Evolutionary conservation across 92 coral and sea anemone species (phyloP), one percentile per base, ranked within the genome.

Genomic region (Anthopleura xanthogrammica): DNA sequence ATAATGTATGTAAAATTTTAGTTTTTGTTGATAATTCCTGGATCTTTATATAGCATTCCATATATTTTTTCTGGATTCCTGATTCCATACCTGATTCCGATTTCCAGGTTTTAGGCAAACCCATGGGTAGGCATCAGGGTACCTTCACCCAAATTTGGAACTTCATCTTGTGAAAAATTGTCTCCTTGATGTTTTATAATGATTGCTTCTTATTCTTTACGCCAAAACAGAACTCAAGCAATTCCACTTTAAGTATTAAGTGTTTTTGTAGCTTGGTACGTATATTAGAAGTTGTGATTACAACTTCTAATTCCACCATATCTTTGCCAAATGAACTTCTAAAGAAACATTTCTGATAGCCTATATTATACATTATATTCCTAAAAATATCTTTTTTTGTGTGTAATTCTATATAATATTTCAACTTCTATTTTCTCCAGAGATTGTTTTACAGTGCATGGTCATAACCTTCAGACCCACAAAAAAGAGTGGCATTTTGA

Each of bases 171-270:
- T 54, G 58, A 54, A 54, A 12, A 13, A 2, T 54, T 12, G 58
- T 54, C 54, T 29, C 36, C 36, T 29, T 14, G 41, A 42, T 46
- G 50, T 46, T 79, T 79, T 4, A 40, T 41, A 60, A 24, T 23
- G 12, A 9, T 52, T 79, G 41, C 5, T 71, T 57, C 29, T 55
- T 22, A 29, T 40, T 13, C 60, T 77, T 39, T 16, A 22, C 7
- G 60, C 74, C 82, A 79, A 79, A 79, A 58, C 73, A 79, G 19
- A 79, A 58, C 16, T 58, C 3, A 41, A 52, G 9, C 50, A 46
- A 79, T 58, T 55, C 17, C 17, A 52, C 60, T 58, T 23, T 79
- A 17, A 13, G 36, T 29, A 29, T 29, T 29, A 29, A 29, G 36
- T 29, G 36, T 29, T 29, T 29, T 29, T 29, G 36, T 29, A 29